A percentile compares a stretch with the other conserved stretches of the same genome.
Evolutionary conservation across 2,113 vertebrate genomes (phyloP).

Genomic region (Podarcis muralis): DNA sequence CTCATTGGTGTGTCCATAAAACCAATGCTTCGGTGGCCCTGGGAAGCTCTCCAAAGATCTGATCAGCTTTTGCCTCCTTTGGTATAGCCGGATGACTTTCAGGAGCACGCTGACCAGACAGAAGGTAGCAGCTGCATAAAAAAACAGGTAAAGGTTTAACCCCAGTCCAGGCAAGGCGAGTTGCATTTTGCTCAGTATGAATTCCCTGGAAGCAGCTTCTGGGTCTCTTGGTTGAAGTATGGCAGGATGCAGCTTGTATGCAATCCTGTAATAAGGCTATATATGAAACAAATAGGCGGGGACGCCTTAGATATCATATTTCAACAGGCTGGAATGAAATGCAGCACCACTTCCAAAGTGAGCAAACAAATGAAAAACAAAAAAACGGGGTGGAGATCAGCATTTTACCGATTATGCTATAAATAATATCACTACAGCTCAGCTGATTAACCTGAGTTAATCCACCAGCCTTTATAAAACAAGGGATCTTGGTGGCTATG

Average conservation of each 20-base stretch:
- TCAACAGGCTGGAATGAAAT: background rate
- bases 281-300: background rate
- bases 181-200: background rate
- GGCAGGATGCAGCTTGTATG: too few species aligned
- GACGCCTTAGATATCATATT: background rate
- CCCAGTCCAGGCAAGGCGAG: conserved; percentile 53
- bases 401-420: background rate
- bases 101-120: conserved; percentile 67
- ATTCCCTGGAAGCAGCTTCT: background rate
- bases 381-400: background rate
- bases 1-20: conserved; percentile 79
- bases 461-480: background rate
- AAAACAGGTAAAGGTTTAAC: conserved; percentile 57
- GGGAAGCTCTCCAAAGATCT: conserved; percentile 75
- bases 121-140: conserved; percentile 66
- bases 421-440: background rate
- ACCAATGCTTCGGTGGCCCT: conserved; percentile 80
- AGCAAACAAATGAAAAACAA: too few species aligned
- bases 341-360: background rate
- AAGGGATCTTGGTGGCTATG: background rate
- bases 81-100: conserved; percentile 67
- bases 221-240: background rate
- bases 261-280: background rate
- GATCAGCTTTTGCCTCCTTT: conserved; percentile 66
- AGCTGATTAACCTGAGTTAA: background rate